phyloP scores from a whole-genome alignment of 2,113 vertebrate species.

The Orycteropus afer region DNA sequence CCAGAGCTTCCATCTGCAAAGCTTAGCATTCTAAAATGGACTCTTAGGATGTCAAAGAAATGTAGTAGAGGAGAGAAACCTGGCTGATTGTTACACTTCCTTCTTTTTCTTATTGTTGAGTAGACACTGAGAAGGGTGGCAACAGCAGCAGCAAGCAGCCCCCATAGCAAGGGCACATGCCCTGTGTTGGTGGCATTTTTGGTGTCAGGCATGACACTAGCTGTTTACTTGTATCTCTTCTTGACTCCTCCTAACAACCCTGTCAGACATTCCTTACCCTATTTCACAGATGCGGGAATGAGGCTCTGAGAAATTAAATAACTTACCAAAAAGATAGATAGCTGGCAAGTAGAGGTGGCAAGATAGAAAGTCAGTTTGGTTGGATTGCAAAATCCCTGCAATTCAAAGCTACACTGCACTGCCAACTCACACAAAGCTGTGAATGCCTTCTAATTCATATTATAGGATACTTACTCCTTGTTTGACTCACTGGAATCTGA shows the following conservation, averaged over 20 bases:
- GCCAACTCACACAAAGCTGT: neutral
- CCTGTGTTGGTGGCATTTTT: neutral
- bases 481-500: neutral
- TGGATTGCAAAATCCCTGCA: neutral
- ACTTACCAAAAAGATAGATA: neutral
- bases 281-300: neutral
- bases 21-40: neutral
- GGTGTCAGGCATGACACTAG: neutral
- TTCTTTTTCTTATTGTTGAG: neutral
- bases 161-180: neutral
- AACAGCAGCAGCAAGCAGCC: neutral
- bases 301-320: conserved; percentile 3
- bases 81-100: neutral
- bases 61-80: neutral
- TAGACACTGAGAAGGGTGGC: neutral
- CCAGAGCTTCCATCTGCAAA: neutral
- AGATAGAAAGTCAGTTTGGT: neutral
- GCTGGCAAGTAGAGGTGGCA: neutral
- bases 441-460: conserved; percentile 41
- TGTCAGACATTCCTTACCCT: neutral
- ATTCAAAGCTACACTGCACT: neutral
- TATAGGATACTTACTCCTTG: neutral
- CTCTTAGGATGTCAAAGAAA: neutral
- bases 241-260: neutral
- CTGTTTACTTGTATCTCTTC: neutral